Conservation (phyloP, 2,113 vertebrate genomes). For the Eulemur macaco region DNA sequence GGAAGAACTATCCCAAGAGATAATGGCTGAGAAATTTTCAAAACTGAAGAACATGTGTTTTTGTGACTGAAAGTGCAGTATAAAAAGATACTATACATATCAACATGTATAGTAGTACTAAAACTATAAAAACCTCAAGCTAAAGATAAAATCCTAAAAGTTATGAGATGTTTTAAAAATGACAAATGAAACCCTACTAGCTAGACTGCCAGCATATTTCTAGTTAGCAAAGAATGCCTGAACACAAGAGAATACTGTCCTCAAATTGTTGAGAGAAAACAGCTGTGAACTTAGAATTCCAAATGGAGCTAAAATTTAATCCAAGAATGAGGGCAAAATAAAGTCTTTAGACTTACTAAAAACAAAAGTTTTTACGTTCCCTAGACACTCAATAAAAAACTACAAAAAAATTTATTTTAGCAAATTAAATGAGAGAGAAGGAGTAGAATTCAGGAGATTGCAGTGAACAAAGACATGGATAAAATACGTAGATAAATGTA, state of each 20-base stretch:
- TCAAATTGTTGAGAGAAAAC: not conserved
- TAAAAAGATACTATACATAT: slow-evolving; percentile 3
- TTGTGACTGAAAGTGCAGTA: not conserved
- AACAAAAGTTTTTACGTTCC: not conserved
- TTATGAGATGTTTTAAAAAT: not conserved
- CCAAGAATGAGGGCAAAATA: not conserved
- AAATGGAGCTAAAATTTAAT: not conserved
- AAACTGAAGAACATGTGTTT: not conserved
- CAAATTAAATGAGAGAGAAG: not conserved
- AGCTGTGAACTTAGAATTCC: slow-evolving; percentile 19
- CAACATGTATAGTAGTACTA: not conserved
- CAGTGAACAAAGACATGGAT: not conserved
- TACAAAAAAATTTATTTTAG: not conserved
- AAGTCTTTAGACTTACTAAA: not conserved
- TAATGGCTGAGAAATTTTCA: not conserved
- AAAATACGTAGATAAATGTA: not conserved
- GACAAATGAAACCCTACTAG: not conserved
- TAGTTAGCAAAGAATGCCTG: slow-evolving; percentile 2
- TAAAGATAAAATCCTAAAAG: not conserved
- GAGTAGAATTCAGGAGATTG: not conserved
- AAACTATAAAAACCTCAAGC: not conserved
- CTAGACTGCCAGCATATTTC: not conserved
- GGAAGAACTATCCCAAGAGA: slow-evolving; percentile 1
- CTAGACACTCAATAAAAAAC: not conserved
- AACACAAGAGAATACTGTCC: not conserved